Evolutionary conservation across 2,113 vertebrate species (phyloP), one percentile per base, ranked within the genome.

Genomic region (Neolamprologus modestus): DNA sequence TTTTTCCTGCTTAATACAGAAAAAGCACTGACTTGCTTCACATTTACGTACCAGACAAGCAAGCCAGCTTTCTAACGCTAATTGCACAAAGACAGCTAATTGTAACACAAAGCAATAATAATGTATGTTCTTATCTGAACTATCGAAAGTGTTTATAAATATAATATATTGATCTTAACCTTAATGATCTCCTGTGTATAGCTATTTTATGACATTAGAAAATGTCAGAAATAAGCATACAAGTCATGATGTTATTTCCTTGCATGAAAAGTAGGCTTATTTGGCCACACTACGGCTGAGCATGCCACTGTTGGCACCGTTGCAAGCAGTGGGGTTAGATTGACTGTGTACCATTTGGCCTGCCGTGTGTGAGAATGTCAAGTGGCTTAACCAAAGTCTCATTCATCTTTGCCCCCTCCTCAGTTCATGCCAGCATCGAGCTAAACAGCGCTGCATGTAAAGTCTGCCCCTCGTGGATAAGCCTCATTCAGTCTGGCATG

Each of bases 401-500:
- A 84, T 87, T 93, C 90, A 73, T 84, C 47, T 66, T 17, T 8
- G 82, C 47, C 21, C 37, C 40, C 63, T 71, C 50, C 73, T 82
- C 68, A 3, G 5, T 47, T 63, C 87, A 76, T 59, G 84, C 86
- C 87, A 79, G 71, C 42, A 52, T 90, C 10, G 13, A 52, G 82
- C 81, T 89, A 71, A 90, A 88, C 84, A 35, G 85, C 45, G 4
- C 88, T 24, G 66, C 91, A 82, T 91, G 92, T 87, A 86, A 88
- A 87, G 83, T 89, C 86, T 88, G 87, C 89, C 92, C 89, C 94
- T 91, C 42, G n/a, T n/a, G 84, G 89, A 93, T 94, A 93, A 94
- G 89, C 92, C 90, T 92, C 92, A 89, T 91, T 94, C 92, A 86
- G 82, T 8, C 47, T 13, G 8, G 90, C 92, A 93, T 85, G 87